A percentile compares a stretch with the other conserved stretches of the same genome.
Evolutionary conservation across 1,140 invertebrate species (phyloP).

Genomic region (Chlorops oryzae): DNA sequence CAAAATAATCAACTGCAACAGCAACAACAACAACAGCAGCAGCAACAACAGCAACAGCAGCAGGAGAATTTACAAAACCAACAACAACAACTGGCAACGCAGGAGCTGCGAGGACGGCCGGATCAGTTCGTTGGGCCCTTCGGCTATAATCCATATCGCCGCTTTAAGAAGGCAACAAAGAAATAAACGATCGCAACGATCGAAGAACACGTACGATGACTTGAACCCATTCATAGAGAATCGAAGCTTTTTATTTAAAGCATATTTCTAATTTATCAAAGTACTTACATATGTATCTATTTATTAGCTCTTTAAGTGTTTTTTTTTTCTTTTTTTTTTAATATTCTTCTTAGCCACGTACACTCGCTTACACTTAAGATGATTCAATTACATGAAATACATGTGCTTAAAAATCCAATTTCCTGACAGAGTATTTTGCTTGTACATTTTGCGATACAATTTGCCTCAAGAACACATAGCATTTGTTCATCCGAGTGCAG

Average conservation of each 20-base stretch:
- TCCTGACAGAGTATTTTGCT: no score
- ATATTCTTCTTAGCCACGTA: neutral
- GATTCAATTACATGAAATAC: slow-evolving; percentile 42
- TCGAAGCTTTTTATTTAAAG: neutral
- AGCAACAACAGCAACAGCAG: slow-evolving; percentile 29
- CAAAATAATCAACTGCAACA: slow-evolving; percentile 18
- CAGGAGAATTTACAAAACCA: slow-evolving; percentile 34
- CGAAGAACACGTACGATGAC: neutral
- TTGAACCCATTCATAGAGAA: neutral
- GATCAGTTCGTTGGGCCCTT: slow-evolving; percentile 39
- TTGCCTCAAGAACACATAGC: no score
- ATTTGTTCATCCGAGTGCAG: no score
- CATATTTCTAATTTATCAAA: neutral
- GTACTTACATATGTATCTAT: slow-evolving; percentile 2
- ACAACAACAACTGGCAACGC: slow-evolving; percentile 36
- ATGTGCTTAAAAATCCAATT: slow-evolving; percentile 30
- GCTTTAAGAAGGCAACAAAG: slow-evolving; percentile 39
- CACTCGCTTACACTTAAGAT: neutral
- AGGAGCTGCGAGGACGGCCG: slow-evolving; percentile 35
- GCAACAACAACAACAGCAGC: slow-evolving; percentile 28
- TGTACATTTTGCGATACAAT: no score
- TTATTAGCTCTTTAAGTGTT: no score
- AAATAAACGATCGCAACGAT: neutral
- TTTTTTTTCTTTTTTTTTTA: no score
- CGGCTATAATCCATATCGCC: slow-evolving; percentile 40